Evolutionary conservation across 2,113 vertebrate species (phyloP).

Genomic region (Callopanchax toddi): DNA sequence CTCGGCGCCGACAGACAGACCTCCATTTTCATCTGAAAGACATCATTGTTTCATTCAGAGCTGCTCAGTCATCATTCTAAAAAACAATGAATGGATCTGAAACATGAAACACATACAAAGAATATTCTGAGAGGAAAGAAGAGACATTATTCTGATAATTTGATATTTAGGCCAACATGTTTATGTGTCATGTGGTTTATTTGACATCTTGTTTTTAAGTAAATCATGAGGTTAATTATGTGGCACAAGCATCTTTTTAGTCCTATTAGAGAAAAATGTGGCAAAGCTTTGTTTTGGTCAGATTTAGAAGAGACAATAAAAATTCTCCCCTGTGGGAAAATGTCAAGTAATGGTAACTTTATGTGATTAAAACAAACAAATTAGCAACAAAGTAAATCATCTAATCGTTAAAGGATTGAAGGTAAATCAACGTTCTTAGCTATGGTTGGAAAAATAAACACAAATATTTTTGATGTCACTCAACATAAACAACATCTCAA

Average conservation of each 20-base stretch:
- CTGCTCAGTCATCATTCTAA: slow-evolving; percentile 13
- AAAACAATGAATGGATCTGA: slow-evolving; percentile 20
- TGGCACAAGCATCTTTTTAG: not conserved
- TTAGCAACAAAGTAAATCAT: too few species aligned
- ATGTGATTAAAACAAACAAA: too few species aligned
- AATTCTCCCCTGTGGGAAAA: too few species aligned
- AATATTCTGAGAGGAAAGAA: not conserved
- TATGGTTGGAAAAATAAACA: too few species aligned
- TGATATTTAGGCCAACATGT: slow-evolving; percentile 9
- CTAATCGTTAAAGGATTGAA: too few species aligned
- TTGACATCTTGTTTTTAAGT: not conserved
- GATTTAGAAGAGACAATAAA: not conserved
- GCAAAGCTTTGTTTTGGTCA: not conserved
- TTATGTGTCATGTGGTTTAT: slow-evolving; percentile 22
- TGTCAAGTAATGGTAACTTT: too few species aligned
- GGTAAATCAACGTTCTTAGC: too few species aligned
- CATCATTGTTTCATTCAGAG: slow-evolving; percentile 20
- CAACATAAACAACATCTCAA: too few species aligned
- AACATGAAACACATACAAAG: slow-evolving; percentile 30
- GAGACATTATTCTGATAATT: slow-evolving; percentile 16
- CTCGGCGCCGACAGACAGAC: slow-evolving; percentile 34
- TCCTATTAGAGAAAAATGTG: not conserved
- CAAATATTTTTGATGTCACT: too few species aligned
- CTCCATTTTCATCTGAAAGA: slow-evolving; percentile 47
- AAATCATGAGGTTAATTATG: slow-evolving; percentile 1